Conservation (phyloP, 2,113 vertebrate genomes). For the Sapajus apella region DNA sequence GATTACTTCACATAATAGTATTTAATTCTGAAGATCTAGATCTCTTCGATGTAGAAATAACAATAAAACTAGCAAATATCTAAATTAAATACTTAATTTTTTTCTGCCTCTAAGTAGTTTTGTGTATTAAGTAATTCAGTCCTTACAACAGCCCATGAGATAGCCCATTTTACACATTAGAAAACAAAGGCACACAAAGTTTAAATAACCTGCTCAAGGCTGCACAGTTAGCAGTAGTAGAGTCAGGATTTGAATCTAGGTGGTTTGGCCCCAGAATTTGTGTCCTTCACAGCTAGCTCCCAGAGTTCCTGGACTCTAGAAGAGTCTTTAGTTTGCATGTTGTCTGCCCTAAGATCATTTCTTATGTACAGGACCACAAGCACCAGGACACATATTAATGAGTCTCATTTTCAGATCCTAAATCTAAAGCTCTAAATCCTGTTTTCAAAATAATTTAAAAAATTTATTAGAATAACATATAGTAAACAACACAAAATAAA, state of each 20-base stretch:
- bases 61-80: background rate
- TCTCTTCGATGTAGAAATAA: constrained; percentile 19
- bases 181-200: background rate
- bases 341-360: background rate
- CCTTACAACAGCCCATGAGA: background rate
- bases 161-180: background rate
- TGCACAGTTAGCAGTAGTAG: background rate
- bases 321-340: background rate
- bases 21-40: background rate
- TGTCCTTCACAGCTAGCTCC: background rate
- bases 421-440: background rate
- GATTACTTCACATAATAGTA: background rate
- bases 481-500: background rate
- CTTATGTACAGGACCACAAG: background rate
- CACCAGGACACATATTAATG: background rate
- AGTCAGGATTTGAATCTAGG: background rate
- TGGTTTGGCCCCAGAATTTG: background rate
- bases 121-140: background rate
- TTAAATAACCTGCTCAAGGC: background rate
- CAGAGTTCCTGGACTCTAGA: background rate
- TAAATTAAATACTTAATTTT: background rate
- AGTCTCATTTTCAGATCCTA: constrained; percentile 3
- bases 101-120: background rate
- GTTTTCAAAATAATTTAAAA: background rate
- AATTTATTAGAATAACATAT: background rate